Evolutionary conservation across 2,888 invertebrate genomes (phyloP).

Genomic region (Julus scanicus): DNA sequence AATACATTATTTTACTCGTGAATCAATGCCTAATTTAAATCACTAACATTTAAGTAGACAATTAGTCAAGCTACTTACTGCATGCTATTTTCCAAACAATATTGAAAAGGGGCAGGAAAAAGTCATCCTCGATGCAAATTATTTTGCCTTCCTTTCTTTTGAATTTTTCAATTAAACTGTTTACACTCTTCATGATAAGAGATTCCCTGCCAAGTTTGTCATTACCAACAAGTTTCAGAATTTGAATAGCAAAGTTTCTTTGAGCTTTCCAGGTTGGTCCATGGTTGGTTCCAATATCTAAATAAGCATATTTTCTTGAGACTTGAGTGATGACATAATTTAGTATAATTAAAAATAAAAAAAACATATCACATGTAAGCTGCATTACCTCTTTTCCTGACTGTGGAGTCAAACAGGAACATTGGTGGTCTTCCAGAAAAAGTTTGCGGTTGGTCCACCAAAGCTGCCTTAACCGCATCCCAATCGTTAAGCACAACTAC

Average conservation of each 20-base stretch:
- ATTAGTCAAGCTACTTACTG: background rate
- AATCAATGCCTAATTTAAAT: too few species aligned
- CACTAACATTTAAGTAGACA: too few species aligned
- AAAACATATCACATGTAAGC: background rate
- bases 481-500: slow-evolving; percentile 48
- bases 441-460: background rate
- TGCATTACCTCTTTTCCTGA: slow-evolving; percentile 4
- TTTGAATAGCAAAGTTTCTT: background rate
- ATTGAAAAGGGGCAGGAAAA: background rate
- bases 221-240: background rate
- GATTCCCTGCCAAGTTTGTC: background rate
- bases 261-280: slow-evolving; percentile 28
- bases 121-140: background rate
- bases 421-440: slow-evolving; percentile 13
- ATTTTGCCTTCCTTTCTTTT: background rate
- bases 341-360: too few species aligned
- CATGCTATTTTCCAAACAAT: slow-evolving; percentile 44
- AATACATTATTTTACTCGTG: too few species aligned
- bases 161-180: background rate
- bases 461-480: slow-evolving; percentile 41
- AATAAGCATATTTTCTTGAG: background rate
- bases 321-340: background rate
- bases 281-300: background rate
- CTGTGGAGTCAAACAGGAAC: background rate
- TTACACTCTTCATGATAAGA: background rate